Conservation (phyloP, 1,140 invertebrate genomes). For the Drosophila varians region DNA sequence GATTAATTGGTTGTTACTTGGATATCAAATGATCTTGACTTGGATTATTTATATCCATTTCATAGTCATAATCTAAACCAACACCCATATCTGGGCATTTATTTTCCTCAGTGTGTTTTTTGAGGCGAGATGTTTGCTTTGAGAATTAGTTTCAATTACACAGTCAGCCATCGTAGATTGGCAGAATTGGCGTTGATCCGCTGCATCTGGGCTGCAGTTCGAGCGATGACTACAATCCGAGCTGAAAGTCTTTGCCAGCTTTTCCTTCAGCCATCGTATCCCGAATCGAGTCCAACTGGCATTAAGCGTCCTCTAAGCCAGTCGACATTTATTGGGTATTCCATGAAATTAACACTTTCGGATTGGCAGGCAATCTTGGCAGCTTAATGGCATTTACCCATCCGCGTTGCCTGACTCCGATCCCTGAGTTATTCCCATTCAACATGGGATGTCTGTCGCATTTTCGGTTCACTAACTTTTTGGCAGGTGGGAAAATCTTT, state of each 20-base stretch:
- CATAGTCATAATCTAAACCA: too few relatives aligned
- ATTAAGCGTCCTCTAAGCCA: conserved; percentile 4
- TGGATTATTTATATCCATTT: too few relatives aligned
- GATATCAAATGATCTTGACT: too few relatives aligned
- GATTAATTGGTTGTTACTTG: too few relatives aligned
- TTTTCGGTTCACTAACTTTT: conserved; percentile 55
- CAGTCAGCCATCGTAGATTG: conserved; percentile 39
- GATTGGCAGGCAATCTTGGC: conserved; percentile 23
- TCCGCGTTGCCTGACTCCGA: conserved; percentile 3
- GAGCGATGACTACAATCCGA: conserved; percentile 4
- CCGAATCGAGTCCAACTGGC: neutral
- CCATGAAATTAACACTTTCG: conserved; percentile 25
- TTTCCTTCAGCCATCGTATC: neutral
- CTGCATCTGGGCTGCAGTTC: conserved; percentile 14
- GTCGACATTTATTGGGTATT: conserved; percentile 7
- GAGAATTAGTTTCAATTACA: conserved; percentile 77
- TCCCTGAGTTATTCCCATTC: conserved; percentile 12
- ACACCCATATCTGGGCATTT: too few relatives aligned
- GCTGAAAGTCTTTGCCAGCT: conserved; percentile 17
- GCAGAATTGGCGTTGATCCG: conserved; percentile 49
- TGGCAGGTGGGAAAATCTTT: conserved; percentile 13
- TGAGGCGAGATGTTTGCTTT: conserved; percentile 58
- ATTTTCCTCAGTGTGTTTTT: conserved; percentile 6
- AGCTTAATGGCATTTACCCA: conserved; percentile 37
- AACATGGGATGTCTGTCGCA: conserved; percentile 36